A percentile compares a stretch with the other conserved stretches of the same genome.
Evolutionary conservation across 2,888 invertebrate species (phyloP).

Genomic region (Heliconius erato): DNA sequence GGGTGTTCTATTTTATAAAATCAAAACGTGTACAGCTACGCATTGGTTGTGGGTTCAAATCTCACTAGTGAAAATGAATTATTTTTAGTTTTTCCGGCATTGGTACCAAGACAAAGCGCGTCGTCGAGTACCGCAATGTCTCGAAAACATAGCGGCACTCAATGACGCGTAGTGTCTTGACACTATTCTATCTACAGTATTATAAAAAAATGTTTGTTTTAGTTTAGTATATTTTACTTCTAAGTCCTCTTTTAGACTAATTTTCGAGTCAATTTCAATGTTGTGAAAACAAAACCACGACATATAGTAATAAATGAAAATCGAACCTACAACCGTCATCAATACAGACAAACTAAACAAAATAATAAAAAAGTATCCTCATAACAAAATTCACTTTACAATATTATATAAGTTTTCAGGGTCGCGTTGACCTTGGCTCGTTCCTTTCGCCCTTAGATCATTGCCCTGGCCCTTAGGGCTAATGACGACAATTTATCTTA

Average conservation of each 20-base stretch:
- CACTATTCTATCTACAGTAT: too few relatives aligned
- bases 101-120: too few relatives aligned
- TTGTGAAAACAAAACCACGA: too few relatives aligned
- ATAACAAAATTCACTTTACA: conserved; percentile 13
- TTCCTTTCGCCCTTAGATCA: conserved; percentile 57
- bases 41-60: not conserved
- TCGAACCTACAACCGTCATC: not conserved
- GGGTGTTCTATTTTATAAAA: not conserved
- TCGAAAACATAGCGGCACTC: too few relatives aligned
- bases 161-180: too few relatives aligned
- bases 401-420: conserved; percentile 46
- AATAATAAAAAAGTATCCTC: not conserved
- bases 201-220: too few relatives aligned
- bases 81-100: too few relatives aligned
- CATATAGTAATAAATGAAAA: not conserved
- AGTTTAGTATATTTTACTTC: too few relatives aligned
- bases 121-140: not conserved
- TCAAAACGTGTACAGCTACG: not conserved
- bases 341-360: not conserved
- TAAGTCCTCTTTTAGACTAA: too few relatives aligned
- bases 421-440: conserved; percentile 59
- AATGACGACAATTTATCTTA: conserved; percentile 9
- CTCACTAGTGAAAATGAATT: not conserved
- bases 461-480: conserved; percentile 54
- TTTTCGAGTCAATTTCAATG: too few relatives aligned